Base-by-base conservation (phyloP, 2,888 invertebrate species). In the Ditula angustiorana region DNA sequence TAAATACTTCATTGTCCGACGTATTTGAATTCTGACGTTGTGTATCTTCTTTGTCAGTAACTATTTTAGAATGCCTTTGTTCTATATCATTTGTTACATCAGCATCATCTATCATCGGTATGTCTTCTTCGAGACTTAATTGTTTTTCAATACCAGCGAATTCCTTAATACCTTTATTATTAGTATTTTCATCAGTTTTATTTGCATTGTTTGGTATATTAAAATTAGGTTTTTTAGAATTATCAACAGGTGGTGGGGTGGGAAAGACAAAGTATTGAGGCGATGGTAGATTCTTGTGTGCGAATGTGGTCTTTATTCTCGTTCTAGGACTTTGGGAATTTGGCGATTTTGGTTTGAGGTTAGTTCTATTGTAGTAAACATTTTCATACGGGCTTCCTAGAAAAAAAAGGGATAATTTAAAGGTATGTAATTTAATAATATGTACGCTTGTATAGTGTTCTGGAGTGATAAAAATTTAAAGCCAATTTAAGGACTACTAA, bases 371-470 rank as follows among this genome's bases (percentile, higher is more conserved):
- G 55, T 88, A 82, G 53, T 91, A 88, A 1, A 95, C 92, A 77
- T 95, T 96, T 80, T 96, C 95, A 73, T 95, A 95, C 0, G 94
- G 94, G 71, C 94, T 94, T 2, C 83, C 82, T 61, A 85, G 75
- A 0, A 88, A 87, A 0, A 10, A 5, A 19, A 61, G 49, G 0
- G n/a, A 4, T 8, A 24, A 10, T 23, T 16, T 52, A 10, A 33
- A 0, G 0, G 19, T 16, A 21, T 49, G 1, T n/a, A n/a, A n/a
- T n/a, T n/a, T n/a, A n/a, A n/a, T n/a, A n/a, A n/a, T n/a, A n/a
- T n/a, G n/a, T n/a, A n/a, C n/a, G n/a, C n/a, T n/a, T n/a, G n/a
- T n/a, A n/a, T n/a, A n/a, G n/a, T n/a, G n/a, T n/a, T n/a, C n/a
- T n/a, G n/a, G n/a, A n/a, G n/a, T n/a, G n/a, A n/a, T n/a, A n/a